phyloP scores from a whole-genome alignment of 2,797 vertebrate species.

The Chelonia mydas region DNA sequence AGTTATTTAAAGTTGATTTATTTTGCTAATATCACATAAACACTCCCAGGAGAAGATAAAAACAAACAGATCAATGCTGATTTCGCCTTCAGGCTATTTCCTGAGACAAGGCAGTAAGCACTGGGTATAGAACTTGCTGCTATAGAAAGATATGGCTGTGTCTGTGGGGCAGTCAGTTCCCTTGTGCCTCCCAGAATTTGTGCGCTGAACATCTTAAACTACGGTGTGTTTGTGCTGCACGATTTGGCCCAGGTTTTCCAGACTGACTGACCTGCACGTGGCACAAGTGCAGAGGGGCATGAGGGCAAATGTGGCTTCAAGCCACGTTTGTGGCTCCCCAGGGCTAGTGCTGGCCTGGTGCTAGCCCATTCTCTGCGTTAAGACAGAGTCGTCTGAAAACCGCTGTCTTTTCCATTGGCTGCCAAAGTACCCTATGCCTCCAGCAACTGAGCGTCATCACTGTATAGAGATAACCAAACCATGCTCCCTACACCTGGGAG shows the following conservation, averaged over 20 bases:
- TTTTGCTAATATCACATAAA: constrained; percentile 78
- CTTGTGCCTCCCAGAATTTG: constrained; percentile 14
- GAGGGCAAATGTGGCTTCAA: background rate
- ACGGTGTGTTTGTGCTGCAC: constrained; percentile 18
- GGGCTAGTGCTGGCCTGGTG: background rate
- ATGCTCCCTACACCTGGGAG: background rate
- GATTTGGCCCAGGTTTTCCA: background rate
- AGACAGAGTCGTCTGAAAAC: background rate
- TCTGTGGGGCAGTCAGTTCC: constrained; percentile 32
- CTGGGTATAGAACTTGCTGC: constrained; percentile 35
- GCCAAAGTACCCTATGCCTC: background rate
- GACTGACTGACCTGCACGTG: background rate
- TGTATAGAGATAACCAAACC: background rate
- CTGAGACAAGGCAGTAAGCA: constrained; percentile 48
- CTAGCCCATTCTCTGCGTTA: background rate
- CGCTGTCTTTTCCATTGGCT: background rate
- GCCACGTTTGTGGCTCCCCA: background rate
- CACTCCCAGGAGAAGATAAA: constrained; percentile 72
- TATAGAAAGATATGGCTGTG: constrained; percentile 63
- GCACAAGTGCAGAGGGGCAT: constrained; percentile 5
- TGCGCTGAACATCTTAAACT: background rate
- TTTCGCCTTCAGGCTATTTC: constrained; percentile 64
- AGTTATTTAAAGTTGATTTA: constrained; percentile 79
- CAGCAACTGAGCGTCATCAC: background rate
- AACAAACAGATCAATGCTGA: constrained; percentile 68